A percentile compares a stretch with the other conserved stretches of the same genome.
phyloP scores from a whole-genome alignment of 2,113 vertebrate species.

The Xenopus tropicalis region DNA sequence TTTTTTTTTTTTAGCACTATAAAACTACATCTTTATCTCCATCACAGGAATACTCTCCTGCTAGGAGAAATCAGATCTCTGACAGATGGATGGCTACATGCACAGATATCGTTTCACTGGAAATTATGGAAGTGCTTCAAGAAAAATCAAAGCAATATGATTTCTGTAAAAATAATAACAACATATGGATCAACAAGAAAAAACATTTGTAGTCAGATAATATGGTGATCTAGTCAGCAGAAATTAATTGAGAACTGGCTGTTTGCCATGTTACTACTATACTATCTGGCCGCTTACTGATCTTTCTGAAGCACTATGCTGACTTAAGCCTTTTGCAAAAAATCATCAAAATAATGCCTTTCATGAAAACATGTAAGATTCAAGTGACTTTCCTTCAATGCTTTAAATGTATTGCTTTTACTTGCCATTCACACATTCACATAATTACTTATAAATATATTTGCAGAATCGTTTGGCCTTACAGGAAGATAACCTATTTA shows the following conservation, averaged over 20 bases:
- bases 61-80: constrained; percentile 17
- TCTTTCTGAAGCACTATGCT: background rate
- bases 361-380: too few relatives aligned
- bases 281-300: background rate
- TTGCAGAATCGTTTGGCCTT: too few relatives aligned
- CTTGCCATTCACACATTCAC: too few relatives aligned
- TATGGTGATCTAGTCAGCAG: constrained; percentile 36
- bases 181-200: constrained; percentile 46
- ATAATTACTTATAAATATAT: too few relatives aligned
- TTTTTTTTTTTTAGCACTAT: background rate
- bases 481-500: too few relatives aligned
- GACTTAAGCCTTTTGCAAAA: background rate
- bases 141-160: constrained; percentile 46
- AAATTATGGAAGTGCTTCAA: constrained; percentile 37
- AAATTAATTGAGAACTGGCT: constrained; percentile 32
- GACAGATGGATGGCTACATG: constrained; percentile 32
- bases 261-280: constrained; percentile 13
- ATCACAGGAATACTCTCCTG: background rate
- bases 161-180: constrained; percentile 46
- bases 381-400: too few relatives aligned
- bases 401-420: too few relatives aligned
- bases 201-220: constrained; percentile 42
- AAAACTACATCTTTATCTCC: constrained; percentile 14
- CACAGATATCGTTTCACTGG: constrained; percentile 17
- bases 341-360: background rate